These are phyloP conservation scores for Pipa parva DNA, from an alignment of 2,113 vertebrate genomes.

Conservation along the genomic window DNA sequence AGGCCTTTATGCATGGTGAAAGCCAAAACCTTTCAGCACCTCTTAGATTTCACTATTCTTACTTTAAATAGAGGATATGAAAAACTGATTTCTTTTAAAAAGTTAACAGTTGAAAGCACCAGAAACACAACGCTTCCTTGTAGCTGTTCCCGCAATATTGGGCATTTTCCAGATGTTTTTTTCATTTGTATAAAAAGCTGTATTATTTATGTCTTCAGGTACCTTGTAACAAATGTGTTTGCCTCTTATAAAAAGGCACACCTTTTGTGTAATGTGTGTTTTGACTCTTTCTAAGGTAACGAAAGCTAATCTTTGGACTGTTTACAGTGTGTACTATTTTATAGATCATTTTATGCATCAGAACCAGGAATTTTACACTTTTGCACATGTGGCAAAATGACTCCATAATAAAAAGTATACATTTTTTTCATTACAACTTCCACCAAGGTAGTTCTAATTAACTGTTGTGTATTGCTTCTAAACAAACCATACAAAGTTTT, in stretches of 20 bases:
- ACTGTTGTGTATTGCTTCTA: too few relatives aligned
- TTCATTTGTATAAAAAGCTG: slow-evolving; percentile 8
- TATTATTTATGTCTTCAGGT: slow-evolving; percentile 16
- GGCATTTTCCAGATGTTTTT: slow-evolving; percentile 5
- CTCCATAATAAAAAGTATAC: too few relatives aligned
- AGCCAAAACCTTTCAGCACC: slow-evolving; percentile 15
- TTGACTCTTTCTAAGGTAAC: neutral
- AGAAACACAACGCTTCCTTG: slow-evolving; percentile 31
- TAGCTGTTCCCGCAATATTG: slow-evolving; percentile 1
- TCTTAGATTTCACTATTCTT: slow-evolving; percentile 40
- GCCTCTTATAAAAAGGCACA: neutral
- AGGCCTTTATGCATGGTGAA: slow-evolving; percentile 39
- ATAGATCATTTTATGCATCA: too few relatives aligned
- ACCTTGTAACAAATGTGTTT: slow-evolving; percentile 4
- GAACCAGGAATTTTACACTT: too few relatives aligned
- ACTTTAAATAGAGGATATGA: slow-evolving; percentile 45
- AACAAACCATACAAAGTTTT: too few relatives aligned
- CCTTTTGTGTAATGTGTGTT: neutral
- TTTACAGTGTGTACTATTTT: too few relatives aligned
- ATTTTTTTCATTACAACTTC: too few relatives aligned
- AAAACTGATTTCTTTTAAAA: slow-evolving; percentile 41
- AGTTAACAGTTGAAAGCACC: slow-evolving; percentile 23
- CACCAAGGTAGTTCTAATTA: too few relatives aligned
- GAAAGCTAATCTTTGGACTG: too few relatives aligned
- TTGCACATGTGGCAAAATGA: too few relatives aligned